Evolutionary conservation across 2,113 vertebrate species (phyloP), one percentile per base, ranked within the genome.

Genomic region (Macrotus californicus): DNA sequence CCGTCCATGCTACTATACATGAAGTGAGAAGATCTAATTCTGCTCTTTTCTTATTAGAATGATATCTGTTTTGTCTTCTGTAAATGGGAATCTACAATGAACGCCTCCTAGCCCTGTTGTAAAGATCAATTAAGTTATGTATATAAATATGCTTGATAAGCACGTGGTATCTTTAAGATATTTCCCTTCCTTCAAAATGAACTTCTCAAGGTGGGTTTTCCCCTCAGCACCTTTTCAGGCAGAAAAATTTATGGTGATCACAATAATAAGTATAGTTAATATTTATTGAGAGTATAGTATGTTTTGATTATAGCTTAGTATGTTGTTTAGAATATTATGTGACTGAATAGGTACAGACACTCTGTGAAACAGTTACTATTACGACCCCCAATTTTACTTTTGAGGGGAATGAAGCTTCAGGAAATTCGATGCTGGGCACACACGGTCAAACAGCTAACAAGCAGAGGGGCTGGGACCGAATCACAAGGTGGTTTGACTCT

Each of bases 1-100:
- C 43, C 8, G 43, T 43, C 43, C 39, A 22, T 14, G 76, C 86
- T 46, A 86, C 15, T 76, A 9, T 79, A 26, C 18, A 26, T 43
- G 16, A 91, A 73, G 24, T 26, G 3, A 85, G 6, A 50, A 59
- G 31, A 46, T n/a, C 36, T 66, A 64, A 86, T 66, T 89, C 34
- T 73, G 31, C 12, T 76, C 10, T 59, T 76, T 73, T 84, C 11
- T 39, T 31, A 31, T 34, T 79, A 46, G 48, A 64, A n/a, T 31
- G 21, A 50, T 14, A 59, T 12, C 13, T 67, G 8, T 73, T 96
- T 95, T 69, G 10, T 89, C n/a, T 92, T 87, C 46, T 64, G 14
- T 89, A 70, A 93, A 54, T 9, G 52, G 39, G 41, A 52, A 13
- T 69, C 59, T 56, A 59, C 8, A 54, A 6, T 41, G 59, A 93